Evolutionary conservation across 37 sponge, comb jelly and placozoan species (phyloP), one percentile per base, ranked within the genome.

Genomic region (Bolinopsis microptera): DNA sequence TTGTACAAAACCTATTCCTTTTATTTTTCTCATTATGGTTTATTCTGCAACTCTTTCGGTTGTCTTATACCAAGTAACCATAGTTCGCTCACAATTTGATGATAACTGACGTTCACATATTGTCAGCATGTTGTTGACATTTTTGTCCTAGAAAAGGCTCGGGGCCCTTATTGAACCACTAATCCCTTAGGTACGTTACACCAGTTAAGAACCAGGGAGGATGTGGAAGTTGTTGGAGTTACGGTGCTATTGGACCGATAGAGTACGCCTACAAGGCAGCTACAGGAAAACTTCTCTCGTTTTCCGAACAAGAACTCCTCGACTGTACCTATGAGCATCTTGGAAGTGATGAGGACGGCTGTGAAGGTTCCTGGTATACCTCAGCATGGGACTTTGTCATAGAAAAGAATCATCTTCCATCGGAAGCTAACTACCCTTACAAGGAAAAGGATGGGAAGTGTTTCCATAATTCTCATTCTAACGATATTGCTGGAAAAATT

Each of bases 221-320:
- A 28, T 72, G 75, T 24, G 75, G 75, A 28, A 72, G 75, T 21
- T 72, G 75, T 28, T 72, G 75, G 75, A 72, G 75, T 72, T 72
- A 72, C 18, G 75, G 75, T 24, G 75, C 75, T n/a, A 24, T 72
- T 72, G 75, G 75, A 24, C 75, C 75, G 3, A 72, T 72, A 2
- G 75, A 72, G 75, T 72, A 5, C 3, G 75, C 75, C 31, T 72
- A 30, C 75, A 72, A 72, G 75, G 18, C 5, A 72, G 75, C 75
- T n/a, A 72, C 75, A 28, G 75, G 75, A 72, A 72, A 72, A 72
- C 75, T 72, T 21, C 31, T 72, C 75, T 72, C 75, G 5, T 28
- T 72, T 24, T 72, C 75, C 25, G 75, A 72, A 72, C 75, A 72
- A 24, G 75, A 72, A 28, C 31, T 72, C 5, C 75, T 72, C 3